Evolutionary conservation across 2,797 vertebrate species (phyloP).

Genomic region (Phalloptychus januarius): DNA sequence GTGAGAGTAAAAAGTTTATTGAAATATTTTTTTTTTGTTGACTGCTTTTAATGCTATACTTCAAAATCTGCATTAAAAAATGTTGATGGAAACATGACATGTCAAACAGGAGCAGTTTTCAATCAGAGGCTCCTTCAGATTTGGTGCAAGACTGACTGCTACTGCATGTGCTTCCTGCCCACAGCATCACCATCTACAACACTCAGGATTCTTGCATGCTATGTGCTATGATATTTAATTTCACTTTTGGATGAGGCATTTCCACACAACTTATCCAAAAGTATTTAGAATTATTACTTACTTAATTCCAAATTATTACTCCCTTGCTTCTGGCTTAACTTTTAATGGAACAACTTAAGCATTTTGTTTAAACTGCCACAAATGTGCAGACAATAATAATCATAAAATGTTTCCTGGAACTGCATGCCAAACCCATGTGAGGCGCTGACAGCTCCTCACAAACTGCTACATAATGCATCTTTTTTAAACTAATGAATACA

Average conservation of each 20-base stretch:
- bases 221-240: neutral
- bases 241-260: no score
- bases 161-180: neutral
- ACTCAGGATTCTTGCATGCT: neutral
- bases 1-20: neutral
- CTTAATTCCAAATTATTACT: neutral
- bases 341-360: neutral
- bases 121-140: neutral
- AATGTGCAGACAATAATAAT: neutral
- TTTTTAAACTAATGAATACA: neutral
- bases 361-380: neutral
- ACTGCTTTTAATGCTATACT: neutral
- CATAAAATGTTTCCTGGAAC: neutral
- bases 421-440: neutral
- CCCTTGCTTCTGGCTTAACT: neutral
- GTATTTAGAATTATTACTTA: no score
- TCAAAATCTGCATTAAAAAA: neutral
- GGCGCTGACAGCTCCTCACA: neutral
- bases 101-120: neutral
- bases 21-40: neutral
- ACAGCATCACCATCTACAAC: neutral
- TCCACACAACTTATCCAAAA: no score
- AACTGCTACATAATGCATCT: neutral
- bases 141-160: neutral
- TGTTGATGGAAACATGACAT: neutral